Evolutionary conservation across 2,888 invertebrate species (phyloP).

Genomic region (Leptura quadrifasciata): DNA sequence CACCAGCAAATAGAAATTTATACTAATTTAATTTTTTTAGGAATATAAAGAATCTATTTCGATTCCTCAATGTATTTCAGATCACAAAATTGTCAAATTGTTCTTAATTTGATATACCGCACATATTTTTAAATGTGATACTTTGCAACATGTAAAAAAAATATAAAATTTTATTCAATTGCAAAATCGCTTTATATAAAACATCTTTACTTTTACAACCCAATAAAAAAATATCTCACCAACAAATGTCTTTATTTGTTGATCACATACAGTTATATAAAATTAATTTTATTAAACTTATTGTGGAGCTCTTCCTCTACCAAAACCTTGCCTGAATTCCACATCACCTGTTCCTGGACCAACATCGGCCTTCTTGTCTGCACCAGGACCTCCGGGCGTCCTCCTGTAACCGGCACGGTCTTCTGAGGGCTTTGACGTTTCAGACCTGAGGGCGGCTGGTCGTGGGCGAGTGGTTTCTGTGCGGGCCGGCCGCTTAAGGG

Average conservation of each 20-base stretch:
- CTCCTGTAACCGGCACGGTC: slow-evolving; percentile 90
- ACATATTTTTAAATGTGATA: too few species aligned
- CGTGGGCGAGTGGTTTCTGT: slow-evolving; percentile 90
- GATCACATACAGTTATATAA: slow-evolving; percentile 33
- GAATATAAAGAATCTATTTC: too few species aligned
- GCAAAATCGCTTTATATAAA: too few species aligned
- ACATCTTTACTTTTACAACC: neutral
- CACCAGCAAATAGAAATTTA: too few species aligned
- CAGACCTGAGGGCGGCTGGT: slow-evolving; percentile 80
- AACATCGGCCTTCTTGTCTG: slow-evolving; percentile 97
- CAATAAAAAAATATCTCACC: slow-evolving; percentile 22
- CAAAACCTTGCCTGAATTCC: slow-evolving; percentile 91
- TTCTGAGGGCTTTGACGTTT: slow-evolving; percentile 84
- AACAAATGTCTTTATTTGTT: slow-evolving; percentile 35
- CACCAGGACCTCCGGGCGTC: slow-evolving; percentile 79
- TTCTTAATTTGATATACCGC: too few species aligned
- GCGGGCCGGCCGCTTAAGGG: slow-evolving; percentile 92
- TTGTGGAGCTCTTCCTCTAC: slow-evolving; percentile 82
- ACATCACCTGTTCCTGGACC: slow-evolving; percentile 95
- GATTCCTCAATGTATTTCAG: too few species aligned
- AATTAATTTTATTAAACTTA: slow-evolving; percentile 67
- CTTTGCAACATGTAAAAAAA: too few species aligned
- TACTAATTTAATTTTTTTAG: too few species aligned
- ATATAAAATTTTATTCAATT: too few species aligned
- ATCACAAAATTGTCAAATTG: too few species aligned